A percentile compares a stretch with the other conserved stretches of the same genome.
Evolutionary conservation across 2,797 vertebrate genomes (phyloP).

Genomic region (Rhinogobio ventralis): DNA sequence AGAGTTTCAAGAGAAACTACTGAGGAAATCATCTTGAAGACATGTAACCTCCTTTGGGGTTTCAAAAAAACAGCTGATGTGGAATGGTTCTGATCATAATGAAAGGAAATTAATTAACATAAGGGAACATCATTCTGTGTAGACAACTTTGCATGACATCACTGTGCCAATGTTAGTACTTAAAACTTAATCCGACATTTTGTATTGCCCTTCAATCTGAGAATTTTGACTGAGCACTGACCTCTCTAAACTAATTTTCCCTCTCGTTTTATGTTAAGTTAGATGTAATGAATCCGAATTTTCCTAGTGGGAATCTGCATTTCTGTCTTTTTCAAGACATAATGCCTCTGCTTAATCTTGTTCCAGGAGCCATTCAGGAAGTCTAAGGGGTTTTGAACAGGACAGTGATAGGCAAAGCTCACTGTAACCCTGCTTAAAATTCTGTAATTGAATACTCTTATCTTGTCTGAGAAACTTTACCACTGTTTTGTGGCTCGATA

Average conservation of each 20-base stretch:
- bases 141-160: conserved; percentile 57
- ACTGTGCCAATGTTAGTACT: conserved; percentile 59
- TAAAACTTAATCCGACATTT: background rate
- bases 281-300: background rate
- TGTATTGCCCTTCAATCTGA: background rate
- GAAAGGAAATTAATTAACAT: conserved; percentile 46
- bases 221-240: background rate
- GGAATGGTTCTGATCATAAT: conserved; percentile 7
- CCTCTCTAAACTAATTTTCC: conserved; percentile 12
- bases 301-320: conserved; percentile 19
- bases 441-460: conserved; percentile 45
- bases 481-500: background rate
- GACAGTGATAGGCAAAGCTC: conserved; percentile 62
- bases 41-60: background rate
- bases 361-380: conserved; percentile 59
- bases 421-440: conserved; percentile 52
- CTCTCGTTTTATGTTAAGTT: conserved; percentile 15
- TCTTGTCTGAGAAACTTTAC: conserved; percentile 52
- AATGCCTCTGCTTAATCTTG: conserved; percentile 60
- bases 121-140: background rate
- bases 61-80: conserved; percentile 12
- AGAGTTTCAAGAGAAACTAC: conserved; percentile 17
- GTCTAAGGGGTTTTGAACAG: conserved; percentile 55
- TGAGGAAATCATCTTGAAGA: background rate
- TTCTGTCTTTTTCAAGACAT: conserved; percentile 56